phyloP scores from a whole-genome alignment of 2,113 vertebrate species.

The Cololabis saira region DNA sequence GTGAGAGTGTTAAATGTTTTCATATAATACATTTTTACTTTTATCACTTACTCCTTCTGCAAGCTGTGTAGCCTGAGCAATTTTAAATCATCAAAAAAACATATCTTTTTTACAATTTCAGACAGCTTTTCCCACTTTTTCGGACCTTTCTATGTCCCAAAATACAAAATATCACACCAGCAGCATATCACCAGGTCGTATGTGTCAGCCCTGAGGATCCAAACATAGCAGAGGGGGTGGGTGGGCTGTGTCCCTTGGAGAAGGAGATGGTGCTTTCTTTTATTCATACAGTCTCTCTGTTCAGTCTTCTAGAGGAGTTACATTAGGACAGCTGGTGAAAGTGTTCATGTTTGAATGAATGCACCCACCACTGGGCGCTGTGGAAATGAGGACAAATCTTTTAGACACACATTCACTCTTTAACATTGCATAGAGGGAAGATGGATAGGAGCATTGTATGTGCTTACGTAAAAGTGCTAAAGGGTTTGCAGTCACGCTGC shows the following conservation, averaged over 20 bases:
- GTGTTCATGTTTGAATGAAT: conserved; percentile 43
- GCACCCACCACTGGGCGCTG: conserved; percentile 25
- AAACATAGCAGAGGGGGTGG: conserved; percentile 49
- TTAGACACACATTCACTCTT: conserved; percentile 32
- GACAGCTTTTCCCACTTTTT: neutral
- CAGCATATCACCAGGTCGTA: conserved; percentile 30
- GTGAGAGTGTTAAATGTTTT: conserved; percentile 33
- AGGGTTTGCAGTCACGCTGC: conserved; percentile 36
- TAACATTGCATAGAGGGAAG: conserved; percentile 45
- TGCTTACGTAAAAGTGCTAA: conserved; percentile 29
- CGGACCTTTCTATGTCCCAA: neutral
- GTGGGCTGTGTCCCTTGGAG: neutral
- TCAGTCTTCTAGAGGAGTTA: conserved; percentile 53
- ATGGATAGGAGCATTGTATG: conserved; percentile 43
- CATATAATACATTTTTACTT: neutral
- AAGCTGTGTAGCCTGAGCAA: conserved; percentile 5
- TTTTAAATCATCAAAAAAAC: neutral
- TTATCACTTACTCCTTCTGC: conserved; percentile 4
- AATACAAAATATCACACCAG: conserved; percentile 23
- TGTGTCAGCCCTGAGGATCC: conserved; percentile 32
- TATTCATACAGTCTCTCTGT: conserved; percentile 65
- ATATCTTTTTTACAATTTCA: conserved; percentile 4
- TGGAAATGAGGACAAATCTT: conserved; percentile 60
- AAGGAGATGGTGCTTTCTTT: conserved; percentile 57
- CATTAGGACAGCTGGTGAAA: conserved; percentile 70